Base-by-base conservation (phyloP, 2,797 vertebrate species). In the Xenentodon cancila region DNA sequence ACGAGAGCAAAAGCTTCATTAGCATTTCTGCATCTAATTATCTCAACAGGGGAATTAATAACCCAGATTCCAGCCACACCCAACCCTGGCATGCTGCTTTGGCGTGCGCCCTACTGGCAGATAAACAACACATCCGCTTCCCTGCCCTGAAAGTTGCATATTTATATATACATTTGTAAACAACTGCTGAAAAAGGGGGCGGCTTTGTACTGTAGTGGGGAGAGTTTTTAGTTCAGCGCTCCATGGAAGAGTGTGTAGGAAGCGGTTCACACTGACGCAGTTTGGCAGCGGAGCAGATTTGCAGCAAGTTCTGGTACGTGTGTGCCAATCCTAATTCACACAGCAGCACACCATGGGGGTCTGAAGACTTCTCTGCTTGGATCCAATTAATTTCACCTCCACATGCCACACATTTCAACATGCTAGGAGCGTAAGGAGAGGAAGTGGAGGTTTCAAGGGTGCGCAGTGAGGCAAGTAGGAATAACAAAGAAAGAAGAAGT, bases 301-400 rank as follows among this genome's bases (percentile, higher is more conserved):
- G 65, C 71, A 61, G 73, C 51, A 51, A 68, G 50, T 74, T 76
- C 42, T 77, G 68, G 79, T 48, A 53, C 57, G 34, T 13, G 13
- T 47, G 74, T 77, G 84, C 82, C 79, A 78, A 82, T 79, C 60
- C 64, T 54, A 64, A 77, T 75, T 82, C 71, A 74, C 61, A 71
- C 77, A 78, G 71, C 73, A 69, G 73, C 8, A 49, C 59, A 59
- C 84, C 83, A 82, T 34, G 21, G 82, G 84, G 80, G 85, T 79
- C 71, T 71, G 84, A 85, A 86, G 83, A 75, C 84, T 86, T 89
- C 89, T 73, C 88, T 80, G 72, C 79, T 72, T 81, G 70, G 85
- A 93, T 88, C 90, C 92, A 92, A 92, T 92, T 93, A 90, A 93
- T 92, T 92, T 88, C 82, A 84, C 84, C 88, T 87, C 78, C 54